Base-by-base conservation (phyloP, 1,140 invertebrate species). In the Babylonia areolata region DNA sequence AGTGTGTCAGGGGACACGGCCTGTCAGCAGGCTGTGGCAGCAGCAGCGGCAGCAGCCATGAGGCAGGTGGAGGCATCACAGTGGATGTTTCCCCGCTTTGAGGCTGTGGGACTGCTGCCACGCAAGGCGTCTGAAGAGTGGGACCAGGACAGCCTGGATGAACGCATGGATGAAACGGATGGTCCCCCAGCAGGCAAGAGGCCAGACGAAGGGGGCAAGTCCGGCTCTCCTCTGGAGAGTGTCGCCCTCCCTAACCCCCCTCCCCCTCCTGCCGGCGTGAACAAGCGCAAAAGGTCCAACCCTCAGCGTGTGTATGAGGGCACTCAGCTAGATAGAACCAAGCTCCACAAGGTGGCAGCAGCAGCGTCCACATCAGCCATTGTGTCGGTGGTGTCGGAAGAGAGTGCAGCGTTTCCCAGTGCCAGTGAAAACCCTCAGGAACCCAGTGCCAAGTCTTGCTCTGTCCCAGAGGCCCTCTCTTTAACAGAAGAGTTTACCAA, bases 301-400 rank as follows among this genome's bases (percentile, higher is more conserved):
- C 98, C 98, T 0, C 98, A 99, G 94, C 99, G 98, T 97, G 98
- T 99, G 0, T 98, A 98, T 94, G 98, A 97, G 3, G 97, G 98
- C 81, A 97, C 97, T 96, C 97, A 98, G 92, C 96, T 97, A 88
- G 93, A 93, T 64, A 90, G 91, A 80, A 93, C 91, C 15, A 77
- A 77, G 37, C 75, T 77, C 11, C 75, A 77, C 12, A 77, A 77
- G 39, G 39, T 37, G 35, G 35, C 75, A 42, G 75, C 75, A 77
- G 71, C 71, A 35, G 71, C 71, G 20, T 33, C 71, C 9, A 37
- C 71, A 35, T 33, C 71, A 6, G 71, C 31, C 6, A 37, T 77
- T 15, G 75, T 77, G 35, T 40, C 75, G 12, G 75, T 40, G 9
- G 11, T 77, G 9, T 28, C 75, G 35, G 37, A 77, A 37, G 81